Evolutionary conservation across 2,888 invertebrate species (phyloP).

Genomic region (Germaria angustata): DNA sequence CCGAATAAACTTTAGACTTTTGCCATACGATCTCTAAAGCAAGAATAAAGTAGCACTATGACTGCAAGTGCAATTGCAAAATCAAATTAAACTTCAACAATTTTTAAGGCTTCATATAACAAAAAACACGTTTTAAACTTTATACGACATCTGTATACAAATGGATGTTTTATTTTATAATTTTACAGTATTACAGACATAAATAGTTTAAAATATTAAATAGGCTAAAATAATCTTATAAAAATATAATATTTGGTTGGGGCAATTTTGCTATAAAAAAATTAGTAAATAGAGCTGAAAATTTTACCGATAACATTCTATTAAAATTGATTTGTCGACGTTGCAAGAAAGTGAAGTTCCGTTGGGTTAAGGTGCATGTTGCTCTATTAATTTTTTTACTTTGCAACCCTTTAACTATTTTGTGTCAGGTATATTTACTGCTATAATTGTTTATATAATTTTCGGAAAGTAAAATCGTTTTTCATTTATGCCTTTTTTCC

Average conservation of each 20-base stretch:
- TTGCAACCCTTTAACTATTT: no score
- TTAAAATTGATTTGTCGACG: no score
- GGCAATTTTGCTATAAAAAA: no score
- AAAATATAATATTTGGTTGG: no score
- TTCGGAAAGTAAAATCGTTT: no score
- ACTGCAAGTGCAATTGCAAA: conserved; percentile 14
- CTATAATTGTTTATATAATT: no score
- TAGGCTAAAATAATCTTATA: neutral
- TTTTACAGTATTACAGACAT: neutral
- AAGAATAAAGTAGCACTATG: conserved; percentile 3
- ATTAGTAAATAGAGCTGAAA: no score
- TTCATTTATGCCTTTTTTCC: conserved; percentile 36
- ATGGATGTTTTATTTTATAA: neutral
- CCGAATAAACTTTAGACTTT: conserved; percentile 65
- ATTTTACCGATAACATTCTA: no score
- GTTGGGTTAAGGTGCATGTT: no score
- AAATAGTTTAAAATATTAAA: neutral
- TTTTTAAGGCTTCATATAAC: conserved; percentile 47
- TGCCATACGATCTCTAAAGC: conserved; percentile 31
- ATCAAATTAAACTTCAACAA: conserved; percentile 34
- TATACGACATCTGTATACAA: conserved; percentile 14
- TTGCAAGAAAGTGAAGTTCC: no score
- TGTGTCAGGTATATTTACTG: no score
- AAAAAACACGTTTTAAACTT: conserved; percentile 44
- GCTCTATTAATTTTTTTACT: no score